Evolutionary conservation across 2,113 vertebrate genomes (phyloP).

Genomic region (Ciconia stormi): DNA sequence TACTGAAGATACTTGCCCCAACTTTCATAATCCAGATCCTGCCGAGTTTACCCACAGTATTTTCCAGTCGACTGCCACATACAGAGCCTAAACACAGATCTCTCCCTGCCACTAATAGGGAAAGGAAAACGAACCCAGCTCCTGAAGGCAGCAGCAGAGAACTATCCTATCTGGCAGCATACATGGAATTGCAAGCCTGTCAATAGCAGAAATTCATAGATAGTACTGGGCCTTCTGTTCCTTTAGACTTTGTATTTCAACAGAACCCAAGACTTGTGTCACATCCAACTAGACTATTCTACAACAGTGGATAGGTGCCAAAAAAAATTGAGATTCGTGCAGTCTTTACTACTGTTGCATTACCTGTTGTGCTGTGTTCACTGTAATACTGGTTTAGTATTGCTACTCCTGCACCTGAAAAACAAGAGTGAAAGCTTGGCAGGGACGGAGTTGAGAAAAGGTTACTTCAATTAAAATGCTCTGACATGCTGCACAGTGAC

Average conservation of each 20-base stretch:
- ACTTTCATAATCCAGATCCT: neutral
- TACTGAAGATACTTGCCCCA: neutral
- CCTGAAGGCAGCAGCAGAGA: neutral
- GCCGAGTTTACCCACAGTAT: neutral
- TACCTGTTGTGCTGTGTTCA: neutral
- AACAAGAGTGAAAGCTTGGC: neutral
- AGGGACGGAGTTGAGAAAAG: neutral
- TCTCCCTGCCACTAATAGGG: fast-evolving
- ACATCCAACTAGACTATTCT: neutral
- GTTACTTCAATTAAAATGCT: neutral
- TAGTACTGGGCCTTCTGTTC: neutral
- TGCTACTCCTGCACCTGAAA: neutral
- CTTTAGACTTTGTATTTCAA: neutral
- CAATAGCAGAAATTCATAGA: neutral
- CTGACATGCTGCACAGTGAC: neutral
- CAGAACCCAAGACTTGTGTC: neutral
- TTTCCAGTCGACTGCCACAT: neutral
- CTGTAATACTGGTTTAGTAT: neutral
- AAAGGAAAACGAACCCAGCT: neutral
- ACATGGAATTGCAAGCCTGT: neutral
- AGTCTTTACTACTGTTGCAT: neutral
- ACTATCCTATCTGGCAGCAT: neutral
- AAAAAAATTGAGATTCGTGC: neutral
- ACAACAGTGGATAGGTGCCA: neutral
- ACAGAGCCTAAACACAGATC: neutral